Base-by-base conservation (phyloP, 2,797 vertebrate species). In the Falco berigora region DNA sequence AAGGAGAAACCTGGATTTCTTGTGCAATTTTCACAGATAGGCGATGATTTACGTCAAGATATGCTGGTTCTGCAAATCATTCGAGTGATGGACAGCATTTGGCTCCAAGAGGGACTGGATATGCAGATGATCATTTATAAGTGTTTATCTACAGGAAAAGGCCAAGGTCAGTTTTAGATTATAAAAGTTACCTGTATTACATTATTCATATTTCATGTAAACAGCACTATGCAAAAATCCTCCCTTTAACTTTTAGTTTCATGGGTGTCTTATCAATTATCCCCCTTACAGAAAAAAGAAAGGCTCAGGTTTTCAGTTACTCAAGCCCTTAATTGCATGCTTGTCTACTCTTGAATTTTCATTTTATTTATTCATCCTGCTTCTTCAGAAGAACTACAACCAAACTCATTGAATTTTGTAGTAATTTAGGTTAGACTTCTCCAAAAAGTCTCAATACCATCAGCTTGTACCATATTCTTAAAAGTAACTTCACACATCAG, bases 61-160 rank as follows among this genome's bases (percentile, higher is more conserved):
- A 98, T 98, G 98, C 97, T 98, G 63, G 98, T 98, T 92, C 97
- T 98, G 87, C 98, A 98, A 88, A 96, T 98, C 64, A 89, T 97
- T 84, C 93, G 77, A 56, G 63, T 98, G 83, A 98, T 98, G 97
- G 98, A 98, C 96, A 96, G 44, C 36, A 97, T 98, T 55, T 98
- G 98, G 98, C 97, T 98, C 36, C 97, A 97, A 73, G 98, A 98
- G 61, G 98, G 98, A 69, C 90, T 98, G 40, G 93, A 98, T 95
- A 97, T 98, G 98, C 97, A 97, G 92, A 98, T 98, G 97, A 94
- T 97, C 87, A 86, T 97, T 92, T 98, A 98, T 61, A 96, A 69
- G 59, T 98, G 98, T 95, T 96, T 98, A 44, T 98, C 98, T 78
- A 98, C 97, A 32, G 98, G 98, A 75, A 98, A 94, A 95, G 86